Conservation (phyloP, 2,888 invertebrate species). For the Apamea epomidion region DNA sequence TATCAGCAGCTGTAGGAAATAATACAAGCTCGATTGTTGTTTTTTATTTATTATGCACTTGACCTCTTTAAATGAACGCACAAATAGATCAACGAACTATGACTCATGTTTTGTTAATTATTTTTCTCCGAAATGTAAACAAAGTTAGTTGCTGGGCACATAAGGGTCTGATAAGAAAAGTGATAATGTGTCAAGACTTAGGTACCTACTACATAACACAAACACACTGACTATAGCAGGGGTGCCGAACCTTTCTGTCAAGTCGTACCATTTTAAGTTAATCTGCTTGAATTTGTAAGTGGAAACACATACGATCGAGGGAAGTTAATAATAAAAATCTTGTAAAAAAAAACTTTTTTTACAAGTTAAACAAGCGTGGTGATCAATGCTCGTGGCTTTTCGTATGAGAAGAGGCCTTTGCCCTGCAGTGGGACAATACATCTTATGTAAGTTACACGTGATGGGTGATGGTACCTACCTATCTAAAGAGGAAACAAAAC, state of each 20-base stretch:
- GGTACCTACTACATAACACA: background rate
- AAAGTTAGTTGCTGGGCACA: background rate
- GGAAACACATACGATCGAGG: too few species aligned
- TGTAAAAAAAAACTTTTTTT: too few species aligned
- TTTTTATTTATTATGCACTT: background rate
- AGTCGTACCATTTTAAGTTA: background rate
- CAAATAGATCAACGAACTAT: background rate
- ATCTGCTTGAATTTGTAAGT: background rate
- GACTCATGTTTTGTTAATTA: background rate
- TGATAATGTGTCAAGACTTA: conserved; percentile 10
- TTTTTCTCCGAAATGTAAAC: background rate
- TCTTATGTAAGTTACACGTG: too few species aligned
- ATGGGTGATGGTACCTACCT: too few species aligned
- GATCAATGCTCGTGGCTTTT: too few species aligned
- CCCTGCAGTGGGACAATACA: too few species aligned
- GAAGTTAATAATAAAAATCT: too few species aligned
- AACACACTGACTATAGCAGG: background rate
- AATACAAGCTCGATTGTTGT: background rate
- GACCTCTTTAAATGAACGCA: conserved; percentile 5
- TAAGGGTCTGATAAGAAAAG: background rate
- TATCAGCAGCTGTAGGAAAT: background rate
- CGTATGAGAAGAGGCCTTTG: too few species aligned
- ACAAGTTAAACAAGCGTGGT: too few species aligned
- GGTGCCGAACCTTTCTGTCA: background rate
- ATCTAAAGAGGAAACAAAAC: background rate